Conservation (phyloP, 1,140 invertebrate genomes). For the Magallana gigas region DNA sequence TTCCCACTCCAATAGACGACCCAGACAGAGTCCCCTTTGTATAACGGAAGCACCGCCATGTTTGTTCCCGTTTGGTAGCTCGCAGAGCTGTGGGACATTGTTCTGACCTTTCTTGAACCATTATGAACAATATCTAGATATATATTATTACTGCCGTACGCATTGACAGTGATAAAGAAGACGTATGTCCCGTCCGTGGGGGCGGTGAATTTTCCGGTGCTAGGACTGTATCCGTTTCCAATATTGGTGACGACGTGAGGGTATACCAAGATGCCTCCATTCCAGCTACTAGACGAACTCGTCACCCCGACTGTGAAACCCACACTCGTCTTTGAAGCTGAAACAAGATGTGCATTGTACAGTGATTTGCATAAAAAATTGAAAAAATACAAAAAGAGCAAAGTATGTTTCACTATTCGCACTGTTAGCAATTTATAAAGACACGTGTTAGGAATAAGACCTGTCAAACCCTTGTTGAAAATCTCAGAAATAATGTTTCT, state of each 20-base stretch:
- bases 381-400: too few relatives aligned
- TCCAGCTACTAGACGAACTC: neutral
- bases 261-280: neutral
- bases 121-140: conserved; percentile 15
- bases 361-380: too few relatives aligned
- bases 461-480: too few relatives aligned
- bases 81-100: neutral
- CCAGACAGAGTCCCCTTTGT: neutral
- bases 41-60: neutral
- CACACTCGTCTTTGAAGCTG: neutral
- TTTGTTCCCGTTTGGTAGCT: neutral
- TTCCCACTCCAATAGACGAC: neutral
- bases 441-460: too few relatives aligned
- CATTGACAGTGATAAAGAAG: neutral
- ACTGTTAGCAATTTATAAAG: too few relatives aligned
- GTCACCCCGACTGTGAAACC: neutral
- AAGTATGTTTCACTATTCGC: too few relatives aligned
- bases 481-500: too few relatives aligned
- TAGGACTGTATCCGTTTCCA: conserved; percentile 6
- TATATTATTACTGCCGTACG: neutral
- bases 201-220: neutral
- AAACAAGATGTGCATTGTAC: neutral
- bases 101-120: neutral
- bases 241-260: neutral
- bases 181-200: neutral